Conservation (phyloP, 2,888 invertebrate genomes). For the Caenorhabditis wallacei region DNA sequence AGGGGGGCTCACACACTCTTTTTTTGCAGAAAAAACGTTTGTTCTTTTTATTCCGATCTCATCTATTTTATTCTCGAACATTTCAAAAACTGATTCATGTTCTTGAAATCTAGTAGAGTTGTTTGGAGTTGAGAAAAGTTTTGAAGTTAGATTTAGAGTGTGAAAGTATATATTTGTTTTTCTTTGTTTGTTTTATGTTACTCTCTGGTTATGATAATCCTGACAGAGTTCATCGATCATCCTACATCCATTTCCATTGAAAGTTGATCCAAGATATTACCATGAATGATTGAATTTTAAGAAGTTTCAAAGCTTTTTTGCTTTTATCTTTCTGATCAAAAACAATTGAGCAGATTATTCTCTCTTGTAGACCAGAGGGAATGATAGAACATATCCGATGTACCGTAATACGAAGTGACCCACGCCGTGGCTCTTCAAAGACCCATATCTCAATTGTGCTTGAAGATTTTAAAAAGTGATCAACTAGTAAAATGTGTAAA, state of each 20-base stretch:
- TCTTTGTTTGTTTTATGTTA: conserved; percentile 21
- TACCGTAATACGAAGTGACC: too few species aligned
- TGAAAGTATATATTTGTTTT: conserved; percentile 26
- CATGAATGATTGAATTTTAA: too few species aligned
- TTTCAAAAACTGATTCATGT: not conserved
- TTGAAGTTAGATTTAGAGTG: not conserved
- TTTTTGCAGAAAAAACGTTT: conserved; percentile 49
- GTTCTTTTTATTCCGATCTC: conserved; percentile 44
- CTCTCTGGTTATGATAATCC: conserved; percentile 31
- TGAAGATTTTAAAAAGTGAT: too few species aligned
- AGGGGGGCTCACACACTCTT: conserved; percentile 15
- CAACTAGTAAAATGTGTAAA: too few species aligned
- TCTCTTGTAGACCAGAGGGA: too few species aligned
- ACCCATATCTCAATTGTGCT: too few species aligned
- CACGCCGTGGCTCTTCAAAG: too few species aligned
- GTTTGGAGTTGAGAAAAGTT: not conserved
- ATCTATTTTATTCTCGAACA: conserved; percentile 15
- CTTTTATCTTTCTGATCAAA: too few species aligned
- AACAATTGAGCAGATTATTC: too few species aligned
- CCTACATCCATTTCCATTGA: not conserved
- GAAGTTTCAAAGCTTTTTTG: too few species aligned
- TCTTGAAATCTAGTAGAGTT: not conserved
- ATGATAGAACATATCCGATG: too few species aligned
- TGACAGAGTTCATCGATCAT: conserved; percentile 24
- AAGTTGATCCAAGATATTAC: too few species aligned